Conservation (phyloP, 2,113 vertebrate species). For the Mustelus asterias region DNA sequence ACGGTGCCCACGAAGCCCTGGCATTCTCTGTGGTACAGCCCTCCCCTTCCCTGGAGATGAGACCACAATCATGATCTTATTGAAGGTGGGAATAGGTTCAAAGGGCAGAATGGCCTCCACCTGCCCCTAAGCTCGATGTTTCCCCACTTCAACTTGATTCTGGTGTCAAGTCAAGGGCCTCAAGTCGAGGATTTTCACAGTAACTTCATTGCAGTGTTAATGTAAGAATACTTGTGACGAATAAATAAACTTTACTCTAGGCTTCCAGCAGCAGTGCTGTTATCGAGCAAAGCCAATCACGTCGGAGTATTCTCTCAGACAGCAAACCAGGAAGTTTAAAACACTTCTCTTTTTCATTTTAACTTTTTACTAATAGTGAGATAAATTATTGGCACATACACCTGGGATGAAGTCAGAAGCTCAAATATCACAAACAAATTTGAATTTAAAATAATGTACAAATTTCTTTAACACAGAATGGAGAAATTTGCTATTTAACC, state of each 20-base stretch:
- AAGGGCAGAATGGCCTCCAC: too few species aligned
- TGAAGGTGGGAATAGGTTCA: too few species aligned
- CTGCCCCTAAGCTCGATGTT: too few species aligned
- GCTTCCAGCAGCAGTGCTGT: neutral
- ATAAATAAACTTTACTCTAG: neutral
- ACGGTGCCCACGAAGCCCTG: neutral
- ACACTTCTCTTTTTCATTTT: neutral
- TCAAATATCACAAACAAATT: neutral
- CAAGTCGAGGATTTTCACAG: too few species aligned
- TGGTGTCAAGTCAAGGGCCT: neutral
- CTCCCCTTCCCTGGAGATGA: too few species aligned
- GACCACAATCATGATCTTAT: too few species aligned
- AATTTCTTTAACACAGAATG: neutral
- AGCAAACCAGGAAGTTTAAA: neutral
- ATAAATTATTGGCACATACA: neutral
- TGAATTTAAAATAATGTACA: neutral
- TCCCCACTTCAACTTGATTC: neutral
- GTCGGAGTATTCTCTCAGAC: neutral
- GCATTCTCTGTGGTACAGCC: neutral
- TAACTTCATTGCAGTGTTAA: too few species aligned
- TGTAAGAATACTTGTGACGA: too few species aligned
- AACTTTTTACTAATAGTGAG: neutral
- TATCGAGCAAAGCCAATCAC: neutral
- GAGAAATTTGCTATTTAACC: too few species aligned
- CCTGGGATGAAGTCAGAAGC: neutral